phyloP scores from a whole-genome alignment of 1,140 invertebrate genomes.

The Holcopasites calliopsidis region DNA sequence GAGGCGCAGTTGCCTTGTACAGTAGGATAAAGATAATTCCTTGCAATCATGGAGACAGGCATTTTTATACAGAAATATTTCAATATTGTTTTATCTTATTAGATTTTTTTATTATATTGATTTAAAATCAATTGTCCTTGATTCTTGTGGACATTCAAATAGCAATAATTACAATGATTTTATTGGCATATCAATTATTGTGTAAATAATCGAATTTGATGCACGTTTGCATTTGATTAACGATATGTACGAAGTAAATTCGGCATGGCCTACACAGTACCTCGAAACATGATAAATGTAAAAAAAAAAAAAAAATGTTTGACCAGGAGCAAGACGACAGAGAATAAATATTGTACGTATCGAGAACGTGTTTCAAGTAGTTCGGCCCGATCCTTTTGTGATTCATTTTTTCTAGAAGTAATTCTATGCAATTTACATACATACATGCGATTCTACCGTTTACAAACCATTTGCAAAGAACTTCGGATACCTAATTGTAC shows the following conservation, averaged over 20 bases:
- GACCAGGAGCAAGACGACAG: not conserved
- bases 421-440: conserved; percentile 38
- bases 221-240: conserved; percentile 7
- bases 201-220: not conserved
- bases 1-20: not conserved
- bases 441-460: not conserved
- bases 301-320: too few species aligned
- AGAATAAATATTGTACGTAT: not conserved
- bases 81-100: not conserved
- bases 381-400: conserved; percentile 15
- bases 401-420: conserved; percentile 49
- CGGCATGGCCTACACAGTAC: conserved; percentile 32
- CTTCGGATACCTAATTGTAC: conserved; percentile 32
- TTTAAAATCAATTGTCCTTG: not conserved
- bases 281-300: not conserved
- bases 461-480: conserved; percentile 28
- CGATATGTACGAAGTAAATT: not conserved
- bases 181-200: not conserved
- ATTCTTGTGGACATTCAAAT: not conserved
- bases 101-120: not conserved
- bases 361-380: conserved; percentile 31
- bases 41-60: not conserved
- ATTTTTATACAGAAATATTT: not conserved
- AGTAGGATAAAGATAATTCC: not conserved
- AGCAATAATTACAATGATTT: not conserved